Conservation (phyloP, 2,888 invertebrate species). For the Leptinotarsa haldemani region DNA sequence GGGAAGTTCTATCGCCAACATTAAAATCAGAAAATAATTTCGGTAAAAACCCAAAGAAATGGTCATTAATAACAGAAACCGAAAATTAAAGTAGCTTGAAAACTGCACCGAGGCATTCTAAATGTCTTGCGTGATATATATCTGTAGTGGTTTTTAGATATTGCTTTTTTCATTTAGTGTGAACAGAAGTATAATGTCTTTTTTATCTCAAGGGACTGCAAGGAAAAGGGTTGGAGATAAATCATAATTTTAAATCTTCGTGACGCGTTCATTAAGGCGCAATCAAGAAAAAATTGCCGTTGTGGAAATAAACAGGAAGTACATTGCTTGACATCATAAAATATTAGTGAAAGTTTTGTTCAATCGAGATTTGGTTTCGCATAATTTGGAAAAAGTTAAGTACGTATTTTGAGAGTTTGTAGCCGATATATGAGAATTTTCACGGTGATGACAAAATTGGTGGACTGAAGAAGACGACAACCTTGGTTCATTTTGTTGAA, state of each 20-base stretch:
- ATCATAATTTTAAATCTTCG: conserved; percentile 53
- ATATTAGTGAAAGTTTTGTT: neutral
- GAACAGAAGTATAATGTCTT: conserved; percentile 63
- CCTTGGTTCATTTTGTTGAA: too few relatives aligned
- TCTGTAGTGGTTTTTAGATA: conserved; percentile 57
- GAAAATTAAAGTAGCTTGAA: conserved; percentile 51
- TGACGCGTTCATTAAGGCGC: conserved; percentile 49
- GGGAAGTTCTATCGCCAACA: conserved; percentile 4
- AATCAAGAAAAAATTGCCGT: conserved; percentile 43
- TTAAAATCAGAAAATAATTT: conserved; percentile 28
- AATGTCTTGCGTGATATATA: conserved; percentile 58
- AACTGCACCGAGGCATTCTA: conserved; percentile 54
- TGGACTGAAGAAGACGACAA: too few relatives aligned
- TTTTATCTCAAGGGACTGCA: conserved; percentile 61
- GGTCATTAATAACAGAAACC: conserved; percentile 50
- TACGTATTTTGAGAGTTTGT: neutral
- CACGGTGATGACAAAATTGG: too few relatives aligned
- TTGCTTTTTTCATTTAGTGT: conserved; percentile 60
- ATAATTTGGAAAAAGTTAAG: neutral
- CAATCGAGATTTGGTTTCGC: neutral
- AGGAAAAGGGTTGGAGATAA: conserved; percentile 54
- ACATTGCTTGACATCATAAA: neutral
- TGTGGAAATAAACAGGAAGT: conserved; percentile 34
- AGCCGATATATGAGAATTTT: neutral
- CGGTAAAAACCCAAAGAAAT: conserved; percentile 38